These are phyloP conservation scores for Sminthurides bifidus DNA, from an alignment of 1,140 invertebrate species.

Conservation along the genomic window DNA sequence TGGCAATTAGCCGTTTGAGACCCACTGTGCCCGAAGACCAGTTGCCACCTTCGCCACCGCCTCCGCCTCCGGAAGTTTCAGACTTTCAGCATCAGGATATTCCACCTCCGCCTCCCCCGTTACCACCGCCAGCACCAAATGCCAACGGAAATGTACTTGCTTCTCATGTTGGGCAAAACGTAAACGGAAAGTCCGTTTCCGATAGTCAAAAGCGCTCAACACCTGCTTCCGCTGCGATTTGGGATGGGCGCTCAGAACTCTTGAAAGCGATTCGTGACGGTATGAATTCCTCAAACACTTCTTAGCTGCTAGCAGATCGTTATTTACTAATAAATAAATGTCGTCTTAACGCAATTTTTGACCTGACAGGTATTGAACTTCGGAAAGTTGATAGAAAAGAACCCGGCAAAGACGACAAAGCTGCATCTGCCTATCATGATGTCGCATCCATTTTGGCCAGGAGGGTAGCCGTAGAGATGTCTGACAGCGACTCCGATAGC, in stretches of 20 bases:
- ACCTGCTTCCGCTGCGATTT: constrained; percentile 6
- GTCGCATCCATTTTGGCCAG: constrained; percentile 72
- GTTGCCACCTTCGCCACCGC: constrained; percentile 40
- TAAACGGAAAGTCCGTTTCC: background rate
- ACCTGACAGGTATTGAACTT: constrained; percentile 76
- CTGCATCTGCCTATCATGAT: constrained; percentile 59
- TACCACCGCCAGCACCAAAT: constrained; percentile 38
- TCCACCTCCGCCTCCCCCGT: constrained; percentile 42
- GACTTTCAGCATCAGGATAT: background rate
- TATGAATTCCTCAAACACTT: constrained; percentile 36
- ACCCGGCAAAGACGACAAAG: constrained; percentile 57
- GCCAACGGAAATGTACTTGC: background rate
- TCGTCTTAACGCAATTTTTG: constrained; percentile 25
- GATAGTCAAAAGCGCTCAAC: background rate
- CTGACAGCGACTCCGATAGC: constrained; percentile 74
- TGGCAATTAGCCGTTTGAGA: constrained; percentile 3
- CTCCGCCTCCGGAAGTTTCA: constrained; percentile 37
- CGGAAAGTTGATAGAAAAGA: constrained; percentile 66
- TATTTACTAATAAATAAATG: background rate
- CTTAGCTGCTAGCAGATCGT: background rate
- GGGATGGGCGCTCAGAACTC: constrained; percentile 29
- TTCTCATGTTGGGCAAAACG: too few species aligned
- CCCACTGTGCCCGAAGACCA: constrained; percentile 17
- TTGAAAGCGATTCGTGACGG: constrained; percentile 88
- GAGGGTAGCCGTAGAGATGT: constrained; percentile 85